Base-by-base conservation (phyloP, 2,888 invertebrate species). In the Dendrolimus pini region DNA sequence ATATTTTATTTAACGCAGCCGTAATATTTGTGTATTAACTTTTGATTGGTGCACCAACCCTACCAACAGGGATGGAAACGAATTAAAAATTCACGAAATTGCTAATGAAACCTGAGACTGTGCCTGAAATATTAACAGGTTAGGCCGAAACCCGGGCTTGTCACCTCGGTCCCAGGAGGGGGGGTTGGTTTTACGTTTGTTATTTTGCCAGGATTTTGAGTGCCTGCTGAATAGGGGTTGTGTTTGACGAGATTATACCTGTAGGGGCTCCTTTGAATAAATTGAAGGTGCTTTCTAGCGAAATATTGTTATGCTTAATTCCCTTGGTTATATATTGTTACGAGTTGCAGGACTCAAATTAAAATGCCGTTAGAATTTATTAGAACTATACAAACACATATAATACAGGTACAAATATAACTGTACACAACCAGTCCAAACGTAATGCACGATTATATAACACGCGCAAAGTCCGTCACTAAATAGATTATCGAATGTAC, bases 71-170 rank as follows among this genome's bases (percentile, higher is more conserved):
- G 47, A 0, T 47, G 10, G 47, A 47, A 47, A 60, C 63, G 41
- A 65, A 73, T 80, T 73, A 80, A 80, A 74, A 67, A 77, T 82
- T 77, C 74, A 80, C 55, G 13, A 52, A 58, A 42, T 18, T 58
- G 71, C 71, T 80, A 78, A 78, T 78, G 74, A 74, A 74, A 67
- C 68, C 69, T 68, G 69, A 70, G 65, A 62, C 65, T 64, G 56
- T 42, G 53, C 41, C 56, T 77, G 60, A 67, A 77, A 72, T 70
- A 73, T 77, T 76, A 69, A 80, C 66, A 56, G 58, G 62, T 41
- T n/a, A 30, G 13, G 47, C 60, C 13, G 9, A 41, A 52, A 57
- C 58, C 55, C 10, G 9, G 47, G 47, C 12, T 12, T 47, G 47
- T 47, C 47, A 47, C 47, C 47, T 47, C 47, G 47, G 47, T 47